Base-by-base conservation (phyloP, 2,113 vertebrate species). In the Spheniscus mendiculus region DNA sequence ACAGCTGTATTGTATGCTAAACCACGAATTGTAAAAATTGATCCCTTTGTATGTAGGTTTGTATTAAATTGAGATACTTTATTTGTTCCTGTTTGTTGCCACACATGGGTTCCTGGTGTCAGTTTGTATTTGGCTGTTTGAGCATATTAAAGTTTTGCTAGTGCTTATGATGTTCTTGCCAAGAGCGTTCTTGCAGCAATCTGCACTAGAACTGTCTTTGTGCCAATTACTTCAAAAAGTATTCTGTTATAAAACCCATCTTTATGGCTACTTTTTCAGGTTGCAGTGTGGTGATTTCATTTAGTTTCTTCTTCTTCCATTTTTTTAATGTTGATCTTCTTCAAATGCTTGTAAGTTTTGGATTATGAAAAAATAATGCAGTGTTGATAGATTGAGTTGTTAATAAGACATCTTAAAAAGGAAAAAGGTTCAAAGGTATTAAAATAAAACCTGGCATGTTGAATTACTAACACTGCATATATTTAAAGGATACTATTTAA, bases 81-180 rank as follows among this genome's bases (percentile, higher is more conserved):
- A 89, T 97, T 96, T 96, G 96, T 94, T 97, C 96, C 97, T 96
- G 96, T 98, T 98, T 97, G 95, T 98, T 97, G 96, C 98, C 96
- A 96, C 96, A 98, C 97, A 96, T 95, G 97, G 96, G 97, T 98
- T 99, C 97, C 98, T 98, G 97, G 96, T 98, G 98, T 99, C 98
- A 98, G 98, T 98, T 99, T 99, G 96, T 98, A 98, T 99, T 99
- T 99, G 98, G 98, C 98, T 98, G 97, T 98, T 98, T 97, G 98
- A 98, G 97, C 97, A 98, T 99, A 98, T 99, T 99, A 98, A 99
- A 98, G 98, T 98, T 98, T 98, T 97, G 97, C 98, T 98, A 94
- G 97, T 92, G 98, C 98, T 98, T 99, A 95, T 98, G 98, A 99
- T 98, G 98, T 99, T 99, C 98, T 99, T 99, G 98, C 98, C 98